These are phyloP conservation scores for Nymphalis c-album DNA, from an alignment of 2,888 invertebrate genomes.

Conservation along the genomic window DNA sequence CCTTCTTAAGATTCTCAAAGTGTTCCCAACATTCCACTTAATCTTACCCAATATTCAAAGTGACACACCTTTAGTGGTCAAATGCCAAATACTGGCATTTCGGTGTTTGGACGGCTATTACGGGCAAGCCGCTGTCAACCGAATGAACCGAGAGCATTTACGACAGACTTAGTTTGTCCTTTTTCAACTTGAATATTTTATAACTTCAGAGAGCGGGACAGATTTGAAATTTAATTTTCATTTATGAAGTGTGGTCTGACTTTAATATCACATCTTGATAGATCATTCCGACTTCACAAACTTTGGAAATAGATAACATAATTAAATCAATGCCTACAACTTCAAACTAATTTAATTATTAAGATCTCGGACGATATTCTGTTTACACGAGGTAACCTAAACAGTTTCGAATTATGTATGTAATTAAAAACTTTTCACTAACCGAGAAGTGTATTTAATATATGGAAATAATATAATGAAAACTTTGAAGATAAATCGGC, in stretches of 20 bases:
- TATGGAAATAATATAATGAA: too few species aligned
- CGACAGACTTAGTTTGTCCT: not conserved
- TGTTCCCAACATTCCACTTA: slow-evolving; percentile 27
- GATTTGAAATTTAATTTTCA: not conserved
- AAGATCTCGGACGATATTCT: too few species aligned
- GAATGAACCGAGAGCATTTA: not conserved
- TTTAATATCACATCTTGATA: not conserved
- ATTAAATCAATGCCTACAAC: too few species aligned
- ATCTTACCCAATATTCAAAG: slow-evolving; percentile 28
- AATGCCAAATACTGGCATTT: slow-evolving; percentile 22
- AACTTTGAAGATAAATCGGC: too few species aligned
- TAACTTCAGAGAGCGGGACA: not conserved
- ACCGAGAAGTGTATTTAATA: too few species aligned
- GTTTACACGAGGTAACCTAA: too few species aligned
- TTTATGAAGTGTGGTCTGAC: too few species aligned
- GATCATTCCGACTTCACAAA: not conserved
- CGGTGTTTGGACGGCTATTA: slow-evolving; percentile 13
- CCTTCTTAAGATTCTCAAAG: slow-evolving; percentile 15
- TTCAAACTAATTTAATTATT: too few species aligned
- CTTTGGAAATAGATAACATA: too few species aligned
- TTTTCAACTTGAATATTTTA: slow-evolving; percentile 1
- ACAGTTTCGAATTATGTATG: too few species aligned
- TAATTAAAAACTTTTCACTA: too few species aligned
- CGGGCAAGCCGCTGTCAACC: not conserved
- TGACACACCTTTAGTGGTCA: slow-evolving; percentile 29